Base-by-base conservation (phyloP, 2,113 vertebrate genomes). In the Nematolebias whitei region DNA sequence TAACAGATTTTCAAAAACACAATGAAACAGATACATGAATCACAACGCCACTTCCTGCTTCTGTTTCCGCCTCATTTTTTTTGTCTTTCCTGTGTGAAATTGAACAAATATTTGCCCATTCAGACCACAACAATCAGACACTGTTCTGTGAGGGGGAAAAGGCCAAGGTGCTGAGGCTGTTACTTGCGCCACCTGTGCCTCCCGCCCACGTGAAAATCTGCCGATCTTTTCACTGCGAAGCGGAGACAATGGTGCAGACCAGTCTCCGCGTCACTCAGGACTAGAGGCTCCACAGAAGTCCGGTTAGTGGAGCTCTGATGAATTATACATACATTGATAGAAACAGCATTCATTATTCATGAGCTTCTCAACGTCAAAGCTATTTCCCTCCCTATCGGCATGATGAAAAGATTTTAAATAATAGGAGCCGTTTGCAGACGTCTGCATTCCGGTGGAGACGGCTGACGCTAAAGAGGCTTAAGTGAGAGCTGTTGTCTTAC, bases 261-360 rank as follows among this genome's bases (percentile, higher is more conserved):
- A 44, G 83, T 80, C 86, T 87, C 82, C 87, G 79, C 83, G 75
- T 85, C 87, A 86, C 83, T 89, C 82, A 89, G 82, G 79, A 83
- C 85, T 85, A 72, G 72, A 85, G 88, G 78, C 89, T 88, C 87
- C 85, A 87, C 79, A 78, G 73, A 76, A 76, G 79, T 89, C 87
- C 86, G 79, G 88, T 88, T 88, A 87, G 86, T 83, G 72, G 85
- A 89, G 79, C 86, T 79, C 81, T 90, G 88, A 92, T 93, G 90
- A 92, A 92, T 93, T 92, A 92, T 92, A 90, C 92, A 93, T 93
- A 91, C 89, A 90, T 90, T 93, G 90, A 93, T 92, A 92, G 91
- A 91, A 92, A 89, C 81, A 62, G 56, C 78, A 86, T 93, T 90
- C 75, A 92, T 91, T 87, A 93, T 92, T 89, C 85, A 93, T 90